Percentiles rank a stretch among this genome's conserved stretches.
These are phyloP conservation scores for Danio aesculapii DNA, from an alignment of 2,797 vertebrate species.

Conservation along the genomic window DNA sequence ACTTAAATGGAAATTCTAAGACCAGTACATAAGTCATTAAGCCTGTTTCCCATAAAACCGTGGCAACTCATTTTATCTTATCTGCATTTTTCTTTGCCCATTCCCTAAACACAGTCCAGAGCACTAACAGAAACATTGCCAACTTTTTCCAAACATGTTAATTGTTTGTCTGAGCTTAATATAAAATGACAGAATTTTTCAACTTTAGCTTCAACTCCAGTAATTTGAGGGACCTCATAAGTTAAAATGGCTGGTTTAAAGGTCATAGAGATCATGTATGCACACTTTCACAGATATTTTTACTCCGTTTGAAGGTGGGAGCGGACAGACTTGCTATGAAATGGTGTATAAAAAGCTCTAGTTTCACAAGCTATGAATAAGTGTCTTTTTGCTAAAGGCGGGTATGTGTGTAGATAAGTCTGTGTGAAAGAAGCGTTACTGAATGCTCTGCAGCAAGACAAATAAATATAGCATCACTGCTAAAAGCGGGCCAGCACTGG, in stretches of 20 bases:
- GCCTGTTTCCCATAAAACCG: slow-evolving; percentile 15
- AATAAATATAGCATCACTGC: slow-evolving; percentile 38
- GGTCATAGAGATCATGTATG: slow-evolving; percentile 13
- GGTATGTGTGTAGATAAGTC: slow-evolving; percentile 23
- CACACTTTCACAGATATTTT: slow-evolving; percentile 13
- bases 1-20: slow-evolving; percentile 43
- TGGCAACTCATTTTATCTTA: slow-evolving; percentile 50
- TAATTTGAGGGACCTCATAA: slow-evolving; percentile 1
- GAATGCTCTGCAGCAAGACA: slow-evolving; percentile 30
- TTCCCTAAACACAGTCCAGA: slow-evolving; percentile 50
- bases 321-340: background rate
- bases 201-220: background rate
- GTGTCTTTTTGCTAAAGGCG: slow-evolving; percentile 1
- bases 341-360: slow-evolving; percentile 32
- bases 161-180: slow-evolving; percentile 42
- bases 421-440: slow-evolving; percentile 21
- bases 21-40: slow-evolving; percentile 30
- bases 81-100: slow-evolving; percentile 41
- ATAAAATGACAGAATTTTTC: slow-evolving; percentile 35
- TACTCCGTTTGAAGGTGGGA: slow-evolving; percentile 27
- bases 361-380: slow-evolving; percentile 45
- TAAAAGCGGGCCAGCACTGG: slow-evolving; percentile 24
- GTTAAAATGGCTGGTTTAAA: slow-evolving; percentile 3
- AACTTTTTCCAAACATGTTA: slow-evolving; percentile 32
- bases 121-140: slow-evolving; percentile 49